Percentiles rank a stretch among this genome's conserved stretches.
phyloP scores from a whole-genome alignment of 2,113 vertebrate genomes.

The Platycercus adscitus region DNA sequence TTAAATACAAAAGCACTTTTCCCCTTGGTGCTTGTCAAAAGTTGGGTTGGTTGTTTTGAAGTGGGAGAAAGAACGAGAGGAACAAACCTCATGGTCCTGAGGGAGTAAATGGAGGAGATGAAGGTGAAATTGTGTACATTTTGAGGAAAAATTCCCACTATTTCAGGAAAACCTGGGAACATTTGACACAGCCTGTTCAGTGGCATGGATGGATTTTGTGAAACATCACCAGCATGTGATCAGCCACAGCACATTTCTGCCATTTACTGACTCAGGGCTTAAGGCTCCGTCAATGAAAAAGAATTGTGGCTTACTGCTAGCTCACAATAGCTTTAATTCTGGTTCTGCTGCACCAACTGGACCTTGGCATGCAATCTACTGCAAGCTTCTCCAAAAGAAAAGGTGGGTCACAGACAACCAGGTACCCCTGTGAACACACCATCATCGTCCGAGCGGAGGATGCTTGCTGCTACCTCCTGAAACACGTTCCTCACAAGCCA shows the following conservation, averaged over 20 bases:
- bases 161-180: slow-evolving; percentile 11
- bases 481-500: neutral
- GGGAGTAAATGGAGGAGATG: neutral
- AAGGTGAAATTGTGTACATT: neutral
- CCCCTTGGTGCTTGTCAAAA: neutral
- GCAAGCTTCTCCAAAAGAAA: neutral
- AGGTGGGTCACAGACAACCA: neutral
- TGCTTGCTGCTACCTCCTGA: neutral
- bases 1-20: neutral
- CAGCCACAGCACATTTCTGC: neutral
- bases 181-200: neutral
- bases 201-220: neutral
- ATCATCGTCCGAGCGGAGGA: neutral
- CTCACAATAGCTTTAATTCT: neutral
- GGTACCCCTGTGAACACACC: neutral
- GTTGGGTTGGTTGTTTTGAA: neutral
- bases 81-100: neutral
- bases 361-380: neutral
- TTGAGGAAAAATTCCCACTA: neutral
- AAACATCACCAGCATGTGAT: neutral
- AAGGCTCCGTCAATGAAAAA: neutral
- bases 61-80: neutral
- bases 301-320: neutral
- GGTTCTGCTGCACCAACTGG: neutral
- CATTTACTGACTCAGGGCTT: neutral